Percentiles rank a stretch among this genome's conserved stretches.
These are phyloP conservation scores for Cyphomyrmex costatus DNA, from an alignment of 1,140 invertebrate genomes.

Conservation along the genomic window DNA sequence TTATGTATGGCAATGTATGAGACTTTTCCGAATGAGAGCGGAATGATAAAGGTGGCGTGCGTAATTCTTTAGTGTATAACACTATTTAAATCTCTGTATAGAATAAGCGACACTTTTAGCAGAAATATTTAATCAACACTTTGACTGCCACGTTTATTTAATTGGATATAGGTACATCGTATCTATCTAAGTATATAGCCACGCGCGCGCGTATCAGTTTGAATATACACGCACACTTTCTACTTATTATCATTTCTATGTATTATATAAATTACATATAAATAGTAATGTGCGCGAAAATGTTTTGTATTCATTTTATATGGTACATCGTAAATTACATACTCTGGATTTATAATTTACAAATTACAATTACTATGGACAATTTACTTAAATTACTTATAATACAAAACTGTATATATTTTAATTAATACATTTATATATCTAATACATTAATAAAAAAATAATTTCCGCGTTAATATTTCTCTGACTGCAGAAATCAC, in stretches of 20 bases:
- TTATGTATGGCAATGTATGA: background rate
- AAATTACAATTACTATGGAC: no score
- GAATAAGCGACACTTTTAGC: background rate
- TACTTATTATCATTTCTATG: no score
- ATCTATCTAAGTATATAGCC: no score
- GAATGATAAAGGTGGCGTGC: background rate
- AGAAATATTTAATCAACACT: background rate
- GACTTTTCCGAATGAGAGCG: slow-evolving; percentile 40
- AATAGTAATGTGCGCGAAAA: no score
- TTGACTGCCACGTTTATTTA: no score
- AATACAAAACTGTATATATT: background rate
- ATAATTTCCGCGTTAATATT: background rate
- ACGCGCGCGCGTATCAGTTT: no score
- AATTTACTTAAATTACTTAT: no score
- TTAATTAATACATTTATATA: background rate
- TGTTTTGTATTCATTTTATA: no score
- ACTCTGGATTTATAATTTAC: no score
- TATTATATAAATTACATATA: no score
- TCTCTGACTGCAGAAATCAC: background rate
- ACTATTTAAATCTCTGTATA: background rate
- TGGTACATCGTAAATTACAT: no score
- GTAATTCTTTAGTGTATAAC: background rate
- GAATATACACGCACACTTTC: no score
- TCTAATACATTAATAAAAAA: background rate
- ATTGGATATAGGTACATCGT: background rate